Evolutionary conservation across 2,797 vertebrate genomes (phyloP), one percentile per base, ranked within the genome.

Genomic region (Glyptemys insculpta): DNA sequence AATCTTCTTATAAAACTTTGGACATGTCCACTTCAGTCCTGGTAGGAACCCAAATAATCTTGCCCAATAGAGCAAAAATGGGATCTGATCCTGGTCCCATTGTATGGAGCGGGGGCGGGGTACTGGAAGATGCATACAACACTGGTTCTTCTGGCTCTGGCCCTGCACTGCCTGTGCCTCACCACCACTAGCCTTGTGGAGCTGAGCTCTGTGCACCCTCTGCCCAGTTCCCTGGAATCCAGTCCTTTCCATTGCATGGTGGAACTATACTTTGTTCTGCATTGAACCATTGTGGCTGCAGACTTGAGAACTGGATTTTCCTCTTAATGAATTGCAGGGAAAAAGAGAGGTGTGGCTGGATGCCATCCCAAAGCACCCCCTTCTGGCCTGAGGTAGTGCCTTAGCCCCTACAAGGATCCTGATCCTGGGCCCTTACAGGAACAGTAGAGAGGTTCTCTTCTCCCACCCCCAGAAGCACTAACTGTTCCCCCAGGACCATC

Each of bases 241-340:
- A 80, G 83, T 87, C 87, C 34, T 14, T 84, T 79, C 47, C 9
- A 5, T 16, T 90, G 6, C 7, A 6, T 6, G 72, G 11, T 47
- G 29, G 89, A 93, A 68, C 2, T 81, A 9, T 0, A 0, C 19
- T 54, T 54, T 74, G 4, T 4, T 91, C 2, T 90, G 7, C 62
- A 8, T n/a, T 90, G 57, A 15, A 25, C 27, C 6, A 83, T 49
- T 56, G 44, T 12, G 49, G 65, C 57, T 84, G 83, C 57, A 86
- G 59, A 89, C 78, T 83, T 2, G 1, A 84, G 50, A 78, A 56
- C 23, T 44, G 81, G 65, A 4, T 52, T 68, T 84, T 78, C 9
- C 37, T 41, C 0, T 12, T 41, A 4, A 25, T 79, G 74, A 85
- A 16, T 18, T 56, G 44, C 7, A 88, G 50, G 27, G 87, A 90